Percentiles rank a stretch among this genome's conserved stretches.
These are phyloP conservation scores for Vannuccia rotundouncinata DNA, from an alignment of 2,888 invertebrate species.

Conservation along the genomic window DNA sequence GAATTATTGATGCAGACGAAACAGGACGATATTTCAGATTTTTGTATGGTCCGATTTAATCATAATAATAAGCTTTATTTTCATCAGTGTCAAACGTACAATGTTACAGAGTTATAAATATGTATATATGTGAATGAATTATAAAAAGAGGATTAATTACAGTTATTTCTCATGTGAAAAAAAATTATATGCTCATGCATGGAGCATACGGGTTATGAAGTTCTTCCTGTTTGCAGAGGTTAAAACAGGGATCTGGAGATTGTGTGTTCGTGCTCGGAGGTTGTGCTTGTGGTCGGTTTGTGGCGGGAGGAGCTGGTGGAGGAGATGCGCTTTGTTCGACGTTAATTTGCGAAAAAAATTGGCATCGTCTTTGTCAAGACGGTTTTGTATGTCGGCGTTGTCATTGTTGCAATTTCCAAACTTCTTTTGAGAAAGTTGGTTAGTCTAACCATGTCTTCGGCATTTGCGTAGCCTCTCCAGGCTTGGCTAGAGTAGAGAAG, in stretches of 20 bases:
- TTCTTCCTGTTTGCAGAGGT: background rate
- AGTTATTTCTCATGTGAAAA: no score
- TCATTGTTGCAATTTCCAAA: background rate
- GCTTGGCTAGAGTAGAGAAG: constrained; percentile 6
- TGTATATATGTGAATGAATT: no score
- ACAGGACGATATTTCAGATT: no score
- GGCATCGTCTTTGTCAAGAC: constrained; percentile 16
- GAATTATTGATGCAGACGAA: no score
- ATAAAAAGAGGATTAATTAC: no score
- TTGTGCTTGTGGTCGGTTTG: background rate
- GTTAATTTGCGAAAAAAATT: background rate
- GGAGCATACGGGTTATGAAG: constrained; percentile 14
- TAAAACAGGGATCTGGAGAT: background rate
- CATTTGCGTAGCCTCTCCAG: constrained; percentile 11
- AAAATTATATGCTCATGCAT: no score
- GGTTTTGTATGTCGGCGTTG: background rate
- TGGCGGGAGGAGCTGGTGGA: constrained; percentile 9
- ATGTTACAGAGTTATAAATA: no score
- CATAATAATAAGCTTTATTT: no score
- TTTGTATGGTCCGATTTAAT: no score
- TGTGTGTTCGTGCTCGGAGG: constrained; percentile 4
- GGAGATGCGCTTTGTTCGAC: constrained; percentile 17
- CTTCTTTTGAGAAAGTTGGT: constrained; percentile 5
- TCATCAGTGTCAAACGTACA: no score
- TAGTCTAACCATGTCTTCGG: constrained; percentile 11